Evolutionary conservation across 2,797 vertebrate species (phyloP).

Genomic region (Garrulus glandarius): DNA sequence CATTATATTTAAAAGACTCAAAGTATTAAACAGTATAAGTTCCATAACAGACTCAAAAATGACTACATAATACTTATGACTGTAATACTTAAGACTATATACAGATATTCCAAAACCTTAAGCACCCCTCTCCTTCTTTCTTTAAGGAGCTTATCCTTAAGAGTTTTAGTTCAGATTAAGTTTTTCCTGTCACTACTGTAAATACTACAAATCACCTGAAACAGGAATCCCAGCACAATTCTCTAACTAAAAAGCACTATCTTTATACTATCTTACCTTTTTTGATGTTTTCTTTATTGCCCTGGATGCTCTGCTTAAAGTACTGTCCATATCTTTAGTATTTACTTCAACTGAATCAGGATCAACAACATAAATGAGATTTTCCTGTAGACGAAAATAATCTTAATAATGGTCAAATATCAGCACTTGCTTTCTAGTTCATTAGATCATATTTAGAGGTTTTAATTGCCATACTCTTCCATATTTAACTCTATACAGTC

Average conservation of each 20-base stretch:
- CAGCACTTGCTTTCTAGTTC: not conserved
- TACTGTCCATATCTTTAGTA: conserved; percentile 99
- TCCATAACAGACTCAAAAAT: not conserved
- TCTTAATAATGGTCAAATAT: not conserved
- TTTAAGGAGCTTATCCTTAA: conserved; percentile 2
- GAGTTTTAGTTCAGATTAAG: conserved; percentile 12
- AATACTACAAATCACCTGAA: not conserved
- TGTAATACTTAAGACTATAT: not conserved
- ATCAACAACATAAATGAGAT: conserved; percentile 90
- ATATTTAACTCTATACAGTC: not conserved
- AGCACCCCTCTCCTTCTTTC: not conserved
- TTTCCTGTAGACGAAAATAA: conserved; percentile 79
- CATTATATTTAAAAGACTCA: not conserved
- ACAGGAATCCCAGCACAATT: not conserved
- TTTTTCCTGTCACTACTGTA: not conserved
- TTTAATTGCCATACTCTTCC: not conserved
- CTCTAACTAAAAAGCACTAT: not conserved
- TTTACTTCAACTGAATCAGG: conserved; percentile 93
- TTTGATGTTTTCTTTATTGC: conserved; percentile 98
- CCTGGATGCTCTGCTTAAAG: conserved; percentile 93
- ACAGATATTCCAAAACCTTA: not conserved
- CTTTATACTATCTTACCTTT: conserved; percentile 79
- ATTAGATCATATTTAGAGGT: not conserved
- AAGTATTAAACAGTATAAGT: not conserved
- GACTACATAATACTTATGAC: not conserved